Evolutionary conservation across 2,113 vertebrate species (phyloP), one percentile per base, ranked within the genome.

Genomic region (Oreochromis niloticus): DNA sequence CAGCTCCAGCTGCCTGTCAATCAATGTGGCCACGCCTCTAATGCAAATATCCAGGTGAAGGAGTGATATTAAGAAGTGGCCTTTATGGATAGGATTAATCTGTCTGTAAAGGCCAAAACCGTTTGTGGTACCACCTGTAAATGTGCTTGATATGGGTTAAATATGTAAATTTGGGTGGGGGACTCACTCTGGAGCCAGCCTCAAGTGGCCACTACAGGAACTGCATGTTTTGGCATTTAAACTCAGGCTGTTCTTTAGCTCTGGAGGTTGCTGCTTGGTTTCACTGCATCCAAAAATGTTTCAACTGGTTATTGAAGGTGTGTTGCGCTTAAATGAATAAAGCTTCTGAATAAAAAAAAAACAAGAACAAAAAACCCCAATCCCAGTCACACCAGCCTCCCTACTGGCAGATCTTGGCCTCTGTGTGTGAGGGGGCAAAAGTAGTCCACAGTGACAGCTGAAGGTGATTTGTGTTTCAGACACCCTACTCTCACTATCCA

Each of bases 381-480:
- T n/a, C 61, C 34, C 24, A 79, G 54, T 50, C 27, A 36, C 17
- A 71, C 3, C 12, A 54, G 22, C 41, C 39, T 32, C 54, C 54
- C 54, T 22, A 11, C 52, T 54, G n/a, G 9, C 52, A 54, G 9
- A 4, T 22, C 52, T 9, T 54, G 52, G n/a, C 52, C 52, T 54
- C 2, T 48, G 1, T 16, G 6, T 48, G 3, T 24, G 24, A 24
- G 24, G 24, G 24, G 24, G 24, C 24, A 24, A 24, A 24, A 3
- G 80, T 71, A 66, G 66, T 87, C 34, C 81, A 85, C 83, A 56
- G 61, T 63, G 87, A 87, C 89, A 92, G 86, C 91, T 92, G 91
- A 92, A 89, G 87, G 84, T 85, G 85, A 89, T 93, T 91, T 90
- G 82, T 24, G 39, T 89, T 87, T 61, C 81, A 84, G 73, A 78